These are phyloP conservation scores for Argyra leucocephala DNA, from an alignment of 2,888 invertebrate species.

Conservation along the genomic window DNA sequence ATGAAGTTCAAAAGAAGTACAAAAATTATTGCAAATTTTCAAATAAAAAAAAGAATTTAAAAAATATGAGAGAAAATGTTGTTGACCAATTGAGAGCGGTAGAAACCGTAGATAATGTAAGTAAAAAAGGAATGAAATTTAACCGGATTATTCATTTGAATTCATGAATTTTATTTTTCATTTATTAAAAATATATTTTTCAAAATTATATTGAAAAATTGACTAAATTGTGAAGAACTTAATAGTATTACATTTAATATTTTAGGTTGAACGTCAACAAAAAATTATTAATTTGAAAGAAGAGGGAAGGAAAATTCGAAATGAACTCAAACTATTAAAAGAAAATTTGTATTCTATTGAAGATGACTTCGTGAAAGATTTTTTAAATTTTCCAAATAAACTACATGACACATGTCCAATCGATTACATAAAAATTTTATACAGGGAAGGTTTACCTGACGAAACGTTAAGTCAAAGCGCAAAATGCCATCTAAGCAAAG, in stretches of 20 bases:
- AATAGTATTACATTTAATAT: background rate
- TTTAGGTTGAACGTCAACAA: constrained; percentile 15
- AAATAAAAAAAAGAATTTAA: constrained; percentile 46
- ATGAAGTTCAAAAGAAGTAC: constrained; percentile 53
- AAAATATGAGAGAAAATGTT: constrained; percentile 47
- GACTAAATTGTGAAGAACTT: too few species aligned
- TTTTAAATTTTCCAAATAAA: constrained; percentile 60
- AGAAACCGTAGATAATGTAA: too few species aligned
- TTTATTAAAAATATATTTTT: too few species aligned
- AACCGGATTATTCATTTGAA: too few species aligned
- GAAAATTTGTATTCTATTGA: constrained; percentile 61
- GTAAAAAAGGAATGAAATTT: too few species aligned
- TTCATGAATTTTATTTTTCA: too few species aligned
- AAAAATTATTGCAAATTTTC: constrained; percentile 51
- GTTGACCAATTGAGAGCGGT: constrained; percentile 45
- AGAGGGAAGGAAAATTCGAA: constrained; percentile 49
- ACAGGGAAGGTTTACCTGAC: constrained; percentile 24
- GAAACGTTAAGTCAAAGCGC: constrained; percentile 30
- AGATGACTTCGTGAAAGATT: constrained; percentile 55
- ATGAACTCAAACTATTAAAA: constrained; percentile 56
- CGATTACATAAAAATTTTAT: constrained; percentile 29
- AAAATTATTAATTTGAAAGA: constrained; percentile 44
- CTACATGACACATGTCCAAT: constrained; percentile 56
- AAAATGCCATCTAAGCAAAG: constrained; percentile 36
- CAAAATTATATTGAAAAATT: too few species aligned